phyloP scores from a whole-genome alignment of 92 coral and sea anemone genomes.

The Galaxea fascicularis region DNA sequence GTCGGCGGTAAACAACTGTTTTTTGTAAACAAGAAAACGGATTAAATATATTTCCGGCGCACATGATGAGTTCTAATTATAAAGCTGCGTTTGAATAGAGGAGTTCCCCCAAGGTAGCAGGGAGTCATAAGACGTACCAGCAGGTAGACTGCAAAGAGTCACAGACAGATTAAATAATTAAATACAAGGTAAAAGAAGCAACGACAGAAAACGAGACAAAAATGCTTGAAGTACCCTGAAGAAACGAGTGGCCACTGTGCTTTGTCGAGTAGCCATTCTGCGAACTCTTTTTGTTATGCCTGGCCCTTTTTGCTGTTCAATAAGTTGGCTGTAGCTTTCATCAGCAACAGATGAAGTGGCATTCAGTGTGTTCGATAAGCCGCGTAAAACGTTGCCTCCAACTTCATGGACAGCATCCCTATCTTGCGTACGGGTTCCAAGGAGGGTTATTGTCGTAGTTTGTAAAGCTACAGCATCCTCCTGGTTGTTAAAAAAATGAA shows the following conservation, averaged over 20 bases:
- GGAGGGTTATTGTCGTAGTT: background rate
- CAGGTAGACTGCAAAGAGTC: background rate
- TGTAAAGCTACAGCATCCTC: constrained; percentile 4
- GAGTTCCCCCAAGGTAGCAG: too few relatives aligned
- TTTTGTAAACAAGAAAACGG: too few relatives aligned
- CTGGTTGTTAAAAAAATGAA: background rate
- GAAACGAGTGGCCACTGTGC: background rate
- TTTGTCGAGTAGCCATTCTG: background rate
- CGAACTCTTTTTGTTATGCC: background rate
- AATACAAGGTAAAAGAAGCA: background rate
- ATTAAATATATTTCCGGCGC: too few relatives aligned
- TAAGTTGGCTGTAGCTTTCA: background rate
- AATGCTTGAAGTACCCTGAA: background rate
- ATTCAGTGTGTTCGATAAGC: constrained; percentile 3
- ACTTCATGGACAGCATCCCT: constrained; percentile 2
- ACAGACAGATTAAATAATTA: background rate
- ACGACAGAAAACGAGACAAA: too few relatives aligned
- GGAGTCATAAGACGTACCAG: too few relatives aligned
- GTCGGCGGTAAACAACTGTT: too few relatives aligned
- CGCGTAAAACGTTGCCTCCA: background rate
- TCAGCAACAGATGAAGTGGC: background rate
- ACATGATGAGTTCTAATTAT: too few relatives aligned
- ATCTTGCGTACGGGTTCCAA: background rate
- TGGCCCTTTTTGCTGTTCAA: background rate
- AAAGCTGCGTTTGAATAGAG: too few relatives aligned